These are phyloP conservation scores for Drosophila cognata DNA, from an alignment of 2,888 invertebrate genomes.

Conservation along the genomic window DNA sequence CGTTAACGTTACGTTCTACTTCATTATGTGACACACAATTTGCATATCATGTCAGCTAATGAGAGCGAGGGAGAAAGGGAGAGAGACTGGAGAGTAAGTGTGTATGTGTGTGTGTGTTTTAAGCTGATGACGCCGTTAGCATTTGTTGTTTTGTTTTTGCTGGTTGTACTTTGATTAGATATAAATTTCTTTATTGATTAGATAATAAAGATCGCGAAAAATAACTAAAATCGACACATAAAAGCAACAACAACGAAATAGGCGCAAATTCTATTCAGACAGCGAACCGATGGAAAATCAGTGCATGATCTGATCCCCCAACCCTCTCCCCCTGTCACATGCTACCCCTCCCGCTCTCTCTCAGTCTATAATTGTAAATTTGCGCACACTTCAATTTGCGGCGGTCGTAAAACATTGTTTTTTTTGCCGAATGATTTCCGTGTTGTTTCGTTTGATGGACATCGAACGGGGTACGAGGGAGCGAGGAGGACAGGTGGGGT, in stretches of 20 bases:
- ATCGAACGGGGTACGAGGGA: not conserved
- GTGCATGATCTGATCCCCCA: constrained; percentile 43
- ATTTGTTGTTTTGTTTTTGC: constrained; percentile 39
- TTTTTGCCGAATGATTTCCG: constrained; percentile 68
- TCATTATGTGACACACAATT: constrained; percentile 72
- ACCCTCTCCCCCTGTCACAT: constrained; percentile 4
- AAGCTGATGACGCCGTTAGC: constrained; percentile 31
- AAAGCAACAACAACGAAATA: not conserved
- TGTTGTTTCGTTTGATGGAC: constrained; percentile 38
- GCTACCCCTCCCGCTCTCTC: not conserved
- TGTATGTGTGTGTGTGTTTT: constrained; percentile 14
- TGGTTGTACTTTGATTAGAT: constrained; percentile 75
- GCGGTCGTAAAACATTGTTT: constrained; percentile 62
- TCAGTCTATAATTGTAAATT: constrained; percentile 57
- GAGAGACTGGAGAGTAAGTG: not conserved
- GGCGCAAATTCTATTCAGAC: constrained; percentile 9
- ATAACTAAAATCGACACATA: constrained; percentile 2
- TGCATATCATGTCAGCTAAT: constrained; percentile 31
- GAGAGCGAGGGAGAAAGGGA: not conserved
- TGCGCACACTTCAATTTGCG: constrained; percentile 73
- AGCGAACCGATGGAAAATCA: constrained; percentile 47
- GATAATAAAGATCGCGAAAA: constrained; percentile 65
- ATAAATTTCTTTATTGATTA: constrained; percentile 82
- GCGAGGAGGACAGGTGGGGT: not conserved
- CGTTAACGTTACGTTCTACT: constrained; percentile 43